Evolutionary conservation across 1,140 invertebrate species (phyloP), one percentile per base, ranked within the genome.

Genomic region (Diabrotica virgifera): DNA sequence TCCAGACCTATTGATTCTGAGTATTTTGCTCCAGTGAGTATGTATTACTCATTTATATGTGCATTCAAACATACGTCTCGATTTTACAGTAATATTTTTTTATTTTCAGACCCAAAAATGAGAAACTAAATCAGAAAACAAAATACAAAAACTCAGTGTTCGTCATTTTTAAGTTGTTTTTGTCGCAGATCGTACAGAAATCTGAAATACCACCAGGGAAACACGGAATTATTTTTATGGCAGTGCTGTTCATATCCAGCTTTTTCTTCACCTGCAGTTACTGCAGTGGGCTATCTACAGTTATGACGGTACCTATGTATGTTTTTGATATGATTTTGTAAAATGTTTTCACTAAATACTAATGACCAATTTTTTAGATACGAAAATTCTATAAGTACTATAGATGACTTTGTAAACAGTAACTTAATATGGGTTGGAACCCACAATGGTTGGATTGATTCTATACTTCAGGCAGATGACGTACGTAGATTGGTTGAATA

Each of bases 241-340:
- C 51, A 78, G 76, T 78, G 67, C 46, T 84, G 54, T 74, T 83
- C 62, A 66, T 83, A 38, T 77, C 79, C 12, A 80, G 78, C 12
- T 67, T 85, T 40, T 70, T 86, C 7, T 62, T 85, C 12, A 79
- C 80, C 55, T 81, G 53, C 82, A 66, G 81, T 0, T 86, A 86
- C 52, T 78, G 82, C 40, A 82, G 82, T 61, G 83, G 84, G 9
- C 73, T 85, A 8, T 78, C 84, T 7, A 84, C 80, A 8, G 79
- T 80, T 10, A 83, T 85, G 67, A 85, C 85, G 0, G 79, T 86
- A 12, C 84, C 84, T 3, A 24, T 24, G 24, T 24, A 24, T 24
- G 24, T 24, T 24, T 24, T 24, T 24, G 24, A 24, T 24, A 24
- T 24, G 1, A 24, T 24, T 24, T 24, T 24, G 24, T 24, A 24